These are phyloP conservation scores for Eulemur rufifrons DNA, from an alignment of 2,113 vertebrate species.

Conservation along the genomic window DNA sequence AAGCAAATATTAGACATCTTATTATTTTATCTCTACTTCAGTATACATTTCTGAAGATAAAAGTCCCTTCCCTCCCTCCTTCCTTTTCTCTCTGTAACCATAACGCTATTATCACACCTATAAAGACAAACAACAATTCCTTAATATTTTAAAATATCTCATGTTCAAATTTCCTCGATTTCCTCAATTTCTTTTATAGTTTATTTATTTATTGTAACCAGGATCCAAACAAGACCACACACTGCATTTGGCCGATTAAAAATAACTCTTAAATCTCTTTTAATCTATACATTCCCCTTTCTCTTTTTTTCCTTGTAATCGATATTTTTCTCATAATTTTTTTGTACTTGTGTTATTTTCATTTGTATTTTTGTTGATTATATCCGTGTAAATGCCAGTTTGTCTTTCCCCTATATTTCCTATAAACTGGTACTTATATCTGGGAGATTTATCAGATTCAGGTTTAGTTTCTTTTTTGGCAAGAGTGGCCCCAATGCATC, in stretches of 20 bases:
- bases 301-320: not conserved
- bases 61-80: not conserved
- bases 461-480: not conserved
- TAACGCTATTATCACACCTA: not conserved
- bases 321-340: not conserved
- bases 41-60: not conserved
- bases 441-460: not conserved
- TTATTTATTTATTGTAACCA: not conserved
- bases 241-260: not conserved
- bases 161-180: not conserved
- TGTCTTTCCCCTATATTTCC: not conserved
- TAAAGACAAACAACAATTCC: not conserved
- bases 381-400: not conserved
- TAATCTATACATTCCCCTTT: not conserved
- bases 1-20: not conserved
- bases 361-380: not conserved
- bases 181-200: not conserved
- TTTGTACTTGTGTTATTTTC: not conserved
- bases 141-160: not conserved
- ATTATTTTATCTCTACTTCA: not conserved
- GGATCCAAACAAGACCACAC: not conserved
- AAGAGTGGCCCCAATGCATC: not conserved
- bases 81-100: not conserved
- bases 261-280: not conserved
- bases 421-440: not conserved